Conservation (phyloP, 2,888 invertebrate genomes). For the Pyrrhosoma nymphula region DNA sequence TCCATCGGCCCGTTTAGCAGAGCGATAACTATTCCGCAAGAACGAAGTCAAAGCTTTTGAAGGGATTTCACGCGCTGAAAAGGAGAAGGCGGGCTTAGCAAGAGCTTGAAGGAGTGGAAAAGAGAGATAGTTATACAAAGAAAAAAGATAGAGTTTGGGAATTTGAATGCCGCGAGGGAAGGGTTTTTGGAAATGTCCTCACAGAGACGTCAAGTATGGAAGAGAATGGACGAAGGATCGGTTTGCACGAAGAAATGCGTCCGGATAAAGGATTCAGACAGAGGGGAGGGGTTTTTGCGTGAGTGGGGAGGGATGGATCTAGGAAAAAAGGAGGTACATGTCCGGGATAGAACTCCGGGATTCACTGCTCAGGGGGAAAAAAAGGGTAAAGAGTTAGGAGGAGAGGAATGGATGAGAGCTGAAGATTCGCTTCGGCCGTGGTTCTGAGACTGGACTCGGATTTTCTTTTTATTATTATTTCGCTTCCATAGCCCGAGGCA, state of each 20-base stretch:
- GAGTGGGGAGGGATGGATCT: background rate
- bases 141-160: background rate
- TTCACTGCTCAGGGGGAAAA: background rate
- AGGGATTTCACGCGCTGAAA: background rate
- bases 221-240: background rate
- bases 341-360: background rate
- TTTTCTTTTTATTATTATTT: slow-evolving; percentile 63
- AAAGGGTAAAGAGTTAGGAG: background rate
- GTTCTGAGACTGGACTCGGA: slow-evolving; percentile 30
- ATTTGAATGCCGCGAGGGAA: background rate
- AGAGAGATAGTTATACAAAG: background rate
- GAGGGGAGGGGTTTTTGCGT: background rate
- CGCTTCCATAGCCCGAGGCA: slow-evolving; percentile 44
- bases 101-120: background rate
- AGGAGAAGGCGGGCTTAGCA: background rate
- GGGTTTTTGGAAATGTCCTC: background rate
- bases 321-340: background rate
- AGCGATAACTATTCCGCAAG: background rate
- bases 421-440: slow-evolving; percentile 44
- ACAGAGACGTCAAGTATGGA: background rate
- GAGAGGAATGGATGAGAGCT: background rate
- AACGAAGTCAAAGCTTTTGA: background rate
- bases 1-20: background rate
- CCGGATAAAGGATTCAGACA: background rate
- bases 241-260: background rate